Evolutionary conservation across 2,888 invertebrate genomes (phyloP).

Genomic region (Plusia festucae): DNA sequence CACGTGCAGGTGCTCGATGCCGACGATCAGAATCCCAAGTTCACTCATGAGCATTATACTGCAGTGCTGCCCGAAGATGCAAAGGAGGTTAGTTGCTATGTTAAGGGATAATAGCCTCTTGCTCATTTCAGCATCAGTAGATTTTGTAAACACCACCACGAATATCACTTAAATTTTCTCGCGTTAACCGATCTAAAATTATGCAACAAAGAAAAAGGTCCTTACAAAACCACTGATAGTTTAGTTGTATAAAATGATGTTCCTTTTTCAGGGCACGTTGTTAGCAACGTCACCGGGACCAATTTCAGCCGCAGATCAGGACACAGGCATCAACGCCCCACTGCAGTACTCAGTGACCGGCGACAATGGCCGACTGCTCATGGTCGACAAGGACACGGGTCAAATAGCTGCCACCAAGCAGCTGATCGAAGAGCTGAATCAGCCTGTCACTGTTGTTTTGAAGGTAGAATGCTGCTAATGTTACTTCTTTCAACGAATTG

Average conservation of each 20-base stretch:
- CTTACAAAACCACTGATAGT: no score
- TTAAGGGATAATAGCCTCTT: background rate
- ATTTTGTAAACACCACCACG: no score
- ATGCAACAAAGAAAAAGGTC: no score
- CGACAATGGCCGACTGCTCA: slow-evolving; percentile 90
- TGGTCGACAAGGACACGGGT: slow-evolving; percentile 91
- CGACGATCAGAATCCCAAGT: slow-evolving; percentile 97
- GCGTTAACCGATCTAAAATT: no score
- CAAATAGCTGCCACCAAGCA: slow-evolving; percentile 89
- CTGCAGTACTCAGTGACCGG: slow-evolving; percentile 92
- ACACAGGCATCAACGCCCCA: slow-evolving; percentile 93
- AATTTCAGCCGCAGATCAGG: slow-evolving; percentile 94
- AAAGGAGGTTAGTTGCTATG: slow-evolving; percentile 74
- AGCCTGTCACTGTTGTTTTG: slow-evolving; percentile 94
- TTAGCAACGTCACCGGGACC: slow-evolving; percentile 92
- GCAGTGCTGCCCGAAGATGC: slow-evolving; percentile 91
- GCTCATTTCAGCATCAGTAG: no score
- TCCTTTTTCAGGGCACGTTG: slow-evolving; percentile 86
- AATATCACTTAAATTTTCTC: no score
- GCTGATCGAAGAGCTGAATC: slow-evolving; percentile 88
- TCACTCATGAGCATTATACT: slow-evolving; percentile 93
- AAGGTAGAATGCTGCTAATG: slow-evolving; percentile 85
- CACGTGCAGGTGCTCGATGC: slow-evolving; percentile 95
- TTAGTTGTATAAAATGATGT: background rate
- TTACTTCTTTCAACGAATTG: background rate